Evolutionary conservation across 2,797 vertebrate species (phyloP), one percentile per base, ranked within the genome.

Genomic region (Cynopterus sphinx): DNA sequence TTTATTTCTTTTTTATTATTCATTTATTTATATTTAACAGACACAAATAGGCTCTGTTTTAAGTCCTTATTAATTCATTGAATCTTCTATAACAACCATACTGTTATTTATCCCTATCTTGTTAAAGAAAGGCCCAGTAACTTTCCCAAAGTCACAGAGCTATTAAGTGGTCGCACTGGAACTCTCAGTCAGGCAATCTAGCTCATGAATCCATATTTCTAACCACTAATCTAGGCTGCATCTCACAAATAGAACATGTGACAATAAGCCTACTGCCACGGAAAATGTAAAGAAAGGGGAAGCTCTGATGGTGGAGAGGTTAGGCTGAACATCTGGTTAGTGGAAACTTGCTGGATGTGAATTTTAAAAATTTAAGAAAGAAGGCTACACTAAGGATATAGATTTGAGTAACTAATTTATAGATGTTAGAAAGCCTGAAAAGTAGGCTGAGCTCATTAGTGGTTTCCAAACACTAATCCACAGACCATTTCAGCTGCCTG

Each of bases 331-430:
- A 36, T 33, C 4, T 24, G 68, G 4, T 51, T 33, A 21, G 39
- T 41, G 68, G 6, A 13, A 83, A 28, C 19, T 65, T 87, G 26
- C 28, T 68, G 22, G 7, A 77, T 24, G 9, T 49, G 49, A 67
- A 21, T 59, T 28, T 67, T 77, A 24, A 57, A 85, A 95, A 78
- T 90, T 92, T 95, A 88, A 95, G 43, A 86, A 82, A 74, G 43
- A 67, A 33, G 19, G 5, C 9, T 68, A 3, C 9, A 49, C 70
- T 71, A 90, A 83, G 41, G 16, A 70, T 16, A 53, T 13, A 85
- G 41, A 81, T 79, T 57, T 39, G 41, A 33, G 9, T 91, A 78
- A 2, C 7, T 36, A 65, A 33, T 9, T 43, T 90, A 74, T 24
- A 39, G 11, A 53, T 51, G 46, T 73, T 19, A 79, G 17, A 81